These are phyloP conservation scores for Ceratothoa steindachneri DNA, from an alignment of 2,888 invertebrate genomes.

Conservation along the genomic window DNA sequence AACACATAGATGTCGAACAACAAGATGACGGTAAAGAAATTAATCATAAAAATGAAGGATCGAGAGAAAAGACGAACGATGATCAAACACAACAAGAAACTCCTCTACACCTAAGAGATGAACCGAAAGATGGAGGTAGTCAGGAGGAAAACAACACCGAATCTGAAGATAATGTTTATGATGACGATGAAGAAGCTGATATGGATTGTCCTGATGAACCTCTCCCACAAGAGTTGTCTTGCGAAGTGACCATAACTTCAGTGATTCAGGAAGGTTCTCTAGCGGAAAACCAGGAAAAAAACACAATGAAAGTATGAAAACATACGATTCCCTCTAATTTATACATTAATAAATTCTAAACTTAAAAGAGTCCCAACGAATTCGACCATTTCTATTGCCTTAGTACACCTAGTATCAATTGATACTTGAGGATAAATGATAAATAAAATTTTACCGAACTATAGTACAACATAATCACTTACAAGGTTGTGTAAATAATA, in stretches of 20 bases:
- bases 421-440: too few relatives aligned
- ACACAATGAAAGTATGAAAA: not conserved
- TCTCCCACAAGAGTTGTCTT: not conserved
- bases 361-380: too few relatives aligned
- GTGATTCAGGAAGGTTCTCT: not conserved
- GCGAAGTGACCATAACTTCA: constrained; percentile 2
- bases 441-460: too few relatives aligned
- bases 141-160: not conserved
- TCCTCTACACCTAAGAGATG: not conserved
- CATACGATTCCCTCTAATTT: not conserved
- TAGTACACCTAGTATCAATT: too few relatives aligned
- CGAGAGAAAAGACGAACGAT: not conserved
- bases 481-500: not conserved
- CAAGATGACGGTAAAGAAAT: not conserved
- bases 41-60: not conserved
- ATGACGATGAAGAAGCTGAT: not conserved
- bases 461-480: not conserved
- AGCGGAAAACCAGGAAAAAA: not conserved
- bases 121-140: not conserved
- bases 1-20: not conserved
- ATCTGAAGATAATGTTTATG: not conserved
- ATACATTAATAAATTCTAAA: too few relatives aligned
- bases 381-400: too few relatives aligned
- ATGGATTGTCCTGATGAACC: not conserved
- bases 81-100: not conserved